Evolutionary conservation across 2,888 invertebrate genomes (phyloP), one percentile per base, ranked within the genome.

Genomic region (Dolomedes plantarius): DNA sequence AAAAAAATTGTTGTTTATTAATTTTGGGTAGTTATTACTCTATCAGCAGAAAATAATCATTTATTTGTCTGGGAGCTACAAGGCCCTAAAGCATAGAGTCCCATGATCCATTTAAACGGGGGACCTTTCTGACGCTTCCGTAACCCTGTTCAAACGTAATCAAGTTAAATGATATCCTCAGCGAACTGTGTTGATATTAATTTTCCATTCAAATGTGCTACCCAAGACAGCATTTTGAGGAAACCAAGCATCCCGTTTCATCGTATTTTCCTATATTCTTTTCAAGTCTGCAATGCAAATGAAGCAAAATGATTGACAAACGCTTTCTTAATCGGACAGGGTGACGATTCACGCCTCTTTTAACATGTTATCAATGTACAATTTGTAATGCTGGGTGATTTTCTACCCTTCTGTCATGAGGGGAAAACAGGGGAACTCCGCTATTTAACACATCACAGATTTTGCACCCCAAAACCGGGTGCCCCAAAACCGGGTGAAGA

Each of bases 281-380:
- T 56, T 23, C 56, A 11, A 1, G 1, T 19, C 56, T 56, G 56
- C 19, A 23, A 16, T 56, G 56, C 56, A 56, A 56, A 56, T 65
- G 65, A 65, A 28, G n/a, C 65, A 31, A 31, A 29, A 65, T 65
- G 65, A 65, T 65, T 65, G 65, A 65, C 65, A 65, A 65, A 69
- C 23, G 36, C 28, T 41, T 69, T 27, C 69, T 69, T 69, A 36
- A 69, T 28, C 29, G 31, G 65, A 41, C 27, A 36, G 36, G 39
- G 69, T 13, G 23, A 27, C 19, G 28, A 65, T 31, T 69, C 69
- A 69, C 69, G 69, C 69, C 69, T 27, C 69, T 41, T 36, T 69
- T 69, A 23, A 41, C 41, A 27, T 69, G 28, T 69, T 69, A 69
- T 69, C 41, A 69, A 69, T 69, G 69, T 69, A 39, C 36, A 69